Evolutionary conservation across 2,888 invertebrate genomes (phyloP).

Genomic region (Sesia apiformis): DNA sequence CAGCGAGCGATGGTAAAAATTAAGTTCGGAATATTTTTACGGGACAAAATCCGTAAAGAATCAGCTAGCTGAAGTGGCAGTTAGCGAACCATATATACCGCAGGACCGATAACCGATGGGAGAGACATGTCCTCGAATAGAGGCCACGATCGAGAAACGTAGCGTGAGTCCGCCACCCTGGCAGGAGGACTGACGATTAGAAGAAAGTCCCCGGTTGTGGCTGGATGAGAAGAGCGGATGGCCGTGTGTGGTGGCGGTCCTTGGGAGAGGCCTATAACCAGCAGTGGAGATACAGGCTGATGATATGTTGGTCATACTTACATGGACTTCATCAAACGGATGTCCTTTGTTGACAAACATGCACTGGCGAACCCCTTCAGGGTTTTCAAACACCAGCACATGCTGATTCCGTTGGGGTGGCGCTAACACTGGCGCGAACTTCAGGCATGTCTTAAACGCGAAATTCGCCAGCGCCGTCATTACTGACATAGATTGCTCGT

Average conservation of each 20-base stretch:
- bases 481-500: conserved; percentile 37
- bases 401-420: conserved; percentile 25
- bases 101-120: not conserved
- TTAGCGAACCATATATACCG: not conserved
- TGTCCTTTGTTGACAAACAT: conserved; percentile 24
- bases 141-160: not conserved
- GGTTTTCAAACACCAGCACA: conserved; percentile 45
- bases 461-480: conserved; percentile 34
- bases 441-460: conserved; percentile 45
- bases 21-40: no score
- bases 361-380: conserved; percentile 34
- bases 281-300: no score
- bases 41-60: no score
- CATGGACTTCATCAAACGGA: conserved; percentile 35
- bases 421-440: conserved; percentile 42
- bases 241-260: no score
- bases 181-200: no score
- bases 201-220: no score
- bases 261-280: no score
- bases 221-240: no score
- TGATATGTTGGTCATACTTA: conserved; percentile 20
- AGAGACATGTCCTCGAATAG: not conserved
- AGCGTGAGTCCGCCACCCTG: no score
- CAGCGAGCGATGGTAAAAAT: no score
- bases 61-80: not conserved